Base-by-base conservation (phyloP, 2,113 vertebrate genomes). In the Entelurus aequoreus region DNA sequence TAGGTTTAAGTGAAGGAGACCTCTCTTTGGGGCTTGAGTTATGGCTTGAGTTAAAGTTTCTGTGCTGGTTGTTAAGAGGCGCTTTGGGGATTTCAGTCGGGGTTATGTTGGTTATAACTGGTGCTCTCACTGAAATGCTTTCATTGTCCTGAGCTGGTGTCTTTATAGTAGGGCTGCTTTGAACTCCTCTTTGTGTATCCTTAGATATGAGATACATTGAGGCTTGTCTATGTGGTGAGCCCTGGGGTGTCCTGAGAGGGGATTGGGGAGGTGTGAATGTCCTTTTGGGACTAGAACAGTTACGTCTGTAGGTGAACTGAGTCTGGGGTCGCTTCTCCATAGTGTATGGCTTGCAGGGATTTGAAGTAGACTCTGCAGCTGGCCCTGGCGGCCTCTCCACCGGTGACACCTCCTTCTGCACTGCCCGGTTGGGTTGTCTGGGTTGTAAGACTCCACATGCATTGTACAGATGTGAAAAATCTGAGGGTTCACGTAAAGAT, bases 61-160 rank as follows among this genome's bases (percentile, higher is more conserved):
- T 92, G 90, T 51, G 49, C 67, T 83, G 28, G 79, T 84, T 88
- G 68, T 89, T 84, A 35, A 91, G 72, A 73, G 91, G 89, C 40
- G 93, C 88, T 86, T 93, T 97, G n/a, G 94, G 92, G 78, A 95
- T 92, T 80, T 91, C 87, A 54, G 76, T 89, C 8, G 90, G 93
- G 84, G 85, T 90, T 76, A 90, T 89, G 62, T 72, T 81, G 72
- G 87, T 86, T 87, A 92, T 94, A 66, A 93, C 86, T 82, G 93
- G 92, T 77, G 92, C 91, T 94, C 94, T 93, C 40, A 90, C 80
- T 75, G 90, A 88, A 59, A 87, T 75, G 67, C 88, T 78, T 64
- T 84, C 87, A 71, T 90, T 86, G 75, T 90, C 88, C 82, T 91
- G 84, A 3, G 77, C 81, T 73, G 85, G 72, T 19, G 80, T 71